Conservation (phyloP, 2,113 vertebrate species). For the Lasiurus borealis region DNA sequence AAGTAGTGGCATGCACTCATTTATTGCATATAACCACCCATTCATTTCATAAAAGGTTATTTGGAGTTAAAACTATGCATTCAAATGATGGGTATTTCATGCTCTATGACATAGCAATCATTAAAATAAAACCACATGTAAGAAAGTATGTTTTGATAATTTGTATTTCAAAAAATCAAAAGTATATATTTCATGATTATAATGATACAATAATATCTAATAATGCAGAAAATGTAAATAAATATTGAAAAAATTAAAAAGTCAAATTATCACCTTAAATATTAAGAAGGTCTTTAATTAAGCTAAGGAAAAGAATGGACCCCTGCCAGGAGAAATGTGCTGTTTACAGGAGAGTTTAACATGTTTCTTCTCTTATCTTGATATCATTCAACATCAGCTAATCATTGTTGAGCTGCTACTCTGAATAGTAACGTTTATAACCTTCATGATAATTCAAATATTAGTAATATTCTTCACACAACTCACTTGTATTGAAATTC, state of each 20-base stretch:
- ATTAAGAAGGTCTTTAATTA: neutral
- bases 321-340: neutral
- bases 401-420: neutral
- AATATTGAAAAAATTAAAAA: neutral
- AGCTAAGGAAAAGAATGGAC: neutral
- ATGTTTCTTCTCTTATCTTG: neutral
- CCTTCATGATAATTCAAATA: neutral
- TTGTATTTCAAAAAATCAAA: neutral
- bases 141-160: neutral
- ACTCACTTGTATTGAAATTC: neutral
- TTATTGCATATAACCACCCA: neutral
- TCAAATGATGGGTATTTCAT: neutral
- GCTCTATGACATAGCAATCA: neutral
- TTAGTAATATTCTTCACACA: neutral
- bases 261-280: neutral
- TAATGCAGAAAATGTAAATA: neutral
- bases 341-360: neutral
- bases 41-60: neutral
- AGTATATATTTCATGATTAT: neutral
- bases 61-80: neutral
- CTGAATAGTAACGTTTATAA: neutral
- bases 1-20: neutral
- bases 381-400: neutral
- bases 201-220: neutral
- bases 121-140: slow-evolving; percentile 2